Base-by-base conservation (phyloP, 2,888 invertebrate species). In the Disparrhopalites patrizii region DNA sequence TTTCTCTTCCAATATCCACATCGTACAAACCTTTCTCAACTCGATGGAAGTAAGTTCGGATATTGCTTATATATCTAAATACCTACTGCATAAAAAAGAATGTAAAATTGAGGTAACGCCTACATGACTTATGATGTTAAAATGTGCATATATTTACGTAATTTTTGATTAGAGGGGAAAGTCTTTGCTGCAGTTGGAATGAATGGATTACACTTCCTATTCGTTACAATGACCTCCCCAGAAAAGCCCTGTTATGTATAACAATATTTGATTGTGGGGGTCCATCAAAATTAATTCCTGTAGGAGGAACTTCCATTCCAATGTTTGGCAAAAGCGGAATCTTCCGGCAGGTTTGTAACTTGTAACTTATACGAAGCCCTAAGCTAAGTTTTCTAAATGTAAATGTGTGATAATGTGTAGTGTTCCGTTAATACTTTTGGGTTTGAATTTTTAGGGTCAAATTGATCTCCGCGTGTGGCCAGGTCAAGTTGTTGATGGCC, bases 321-420 rank as follows among this genome's bases (percentile, higher is more conserved):
- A 81, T 99, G 43, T 99, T 99, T 80, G 94, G 95, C 52, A 97
- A 97, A 79, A 89, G 92, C 81, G 95, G 96, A 36, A 87, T 93
- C 78, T 87, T 93, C 77, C 85, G 93, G 74, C 90, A 91, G 82
- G 89, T 88, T n/a, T n/a, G n/a, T 63, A 30, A 31, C 20, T 27
- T 43, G n/a, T 15, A n/a, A n/a, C n/a, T n/a, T n/a, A n/a, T n/a
- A n/a, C n/a, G n/a, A n/a, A n/a, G n/a, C n/a, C n/a, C n/a, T n/a
- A n/a, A n/a, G n/a, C n/a, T n/a, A n/a, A n/a, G n/a, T n/a, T n/a
- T n/a, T n/a, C n/a, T n/a, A n/a, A n/a, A n/a, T n/a, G n/a, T 18
- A 18, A 33, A 30, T 25, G 20, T 8, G 20, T 40, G 23, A 30
- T 65, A n/a, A 36, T 65, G 25, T 30, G 40, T 13, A 38, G 30